Percentiles rank a stretch among this genome's conserved stretches.
phyloP scores from a whole-genome alignment of 2,113 vertebrate species.

The Nycticebus coucang region DNA sequence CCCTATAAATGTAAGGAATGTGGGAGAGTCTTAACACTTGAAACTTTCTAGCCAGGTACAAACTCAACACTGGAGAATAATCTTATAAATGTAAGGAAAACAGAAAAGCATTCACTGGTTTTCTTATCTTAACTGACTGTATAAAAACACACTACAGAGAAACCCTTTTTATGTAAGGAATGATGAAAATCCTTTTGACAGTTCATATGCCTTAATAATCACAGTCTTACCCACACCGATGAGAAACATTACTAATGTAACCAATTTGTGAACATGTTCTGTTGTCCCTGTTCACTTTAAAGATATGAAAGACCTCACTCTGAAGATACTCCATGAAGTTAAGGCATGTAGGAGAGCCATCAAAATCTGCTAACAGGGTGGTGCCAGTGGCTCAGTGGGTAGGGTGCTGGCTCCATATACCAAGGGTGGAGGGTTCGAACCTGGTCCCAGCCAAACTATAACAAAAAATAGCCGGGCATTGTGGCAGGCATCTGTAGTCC shows the following conservation, averaged over 20 bases:
- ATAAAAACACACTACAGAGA: background rate
- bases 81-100: slow-evolving; percentile 37
- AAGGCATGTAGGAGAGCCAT: background rate
- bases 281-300: background rate
- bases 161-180: background rate
- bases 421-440: no score
- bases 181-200: background rate
- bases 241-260: background rate
- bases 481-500: no score
- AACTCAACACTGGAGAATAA: slow-evolving; percentile 38
- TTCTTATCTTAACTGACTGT: slow-evolving; percentile 27
- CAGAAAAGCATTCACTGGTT: slow-evolving; percentile 29
- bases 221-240: background rate
- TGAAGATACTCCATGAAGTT: background rate
- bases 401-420: no score
- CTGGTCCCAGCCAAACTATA: no score
- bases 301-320: background rate
- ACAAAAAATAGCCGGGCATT: no score
- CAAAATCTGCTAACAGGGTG: background rate
- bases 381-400: no score
- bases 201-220: background rate
- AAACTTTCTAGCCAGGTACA: background rate
- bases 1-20: background rate
- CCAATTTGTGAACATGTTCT: background rate
- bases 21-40: background rate